These are phyloP conservation scores for Mixornis gularis DNA, from an alignment of 2,113 vertebrate species.

Conservation along the genomic window DNA sequence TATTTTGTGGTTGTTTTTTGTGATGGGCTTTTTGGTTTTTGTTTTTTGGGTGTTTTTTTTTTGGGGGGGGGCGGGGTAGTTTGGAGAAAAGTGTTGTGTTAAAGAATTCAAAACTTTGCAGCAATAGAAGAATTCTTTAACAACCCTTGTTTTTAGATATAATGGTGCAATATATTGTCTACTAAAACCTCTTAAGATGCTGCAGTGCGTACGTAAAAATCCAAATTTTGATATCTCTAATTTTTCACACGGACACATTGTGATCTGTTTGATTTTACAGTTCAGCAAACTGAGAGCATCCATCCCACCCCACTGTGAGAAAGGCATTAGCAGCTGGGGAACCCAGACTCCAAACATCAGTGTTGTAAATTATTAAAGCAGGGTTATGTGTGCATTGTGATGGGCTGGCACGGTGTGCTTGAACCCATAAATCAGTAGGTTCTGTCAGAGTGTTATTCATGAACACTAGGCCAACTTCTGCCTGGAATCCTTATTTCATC, in stretches of 20 bases:
- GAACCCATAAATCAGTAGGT: neutral
- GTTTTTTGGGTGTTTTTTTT: neutral
- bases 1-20: neutral
- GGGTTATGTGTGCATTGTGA: neutral
- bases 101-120: neutral
- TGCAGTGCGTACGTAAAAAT: neutral
- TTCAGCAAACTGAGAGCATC: neutral
- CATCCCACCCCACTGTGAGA: neutral
- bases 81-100: neutral
- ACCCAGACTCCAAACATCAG: neutral
- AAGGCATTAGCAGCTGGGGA: neutral
- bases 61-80: accelerated
- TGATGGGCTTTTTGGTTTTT: accelerated
- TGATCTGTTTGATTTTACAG: neutral
- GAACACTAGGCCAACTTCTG: neutral
- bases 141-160: neutral
- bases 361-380: neutral
- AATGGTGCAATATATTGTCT: neutral
- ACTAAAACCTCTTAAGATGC: neutral
- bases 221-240: neutral
- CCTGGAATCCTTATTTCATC: neutral
- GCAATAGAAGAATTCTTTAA: neutral
- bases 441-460: constrained; percentile 2
- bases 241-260: neutral
- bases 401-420: neutral